Evolutionary conservation across 2,113 vertebrate species (phyloP).

Genomic region (Notothenia rossii): DNA sequence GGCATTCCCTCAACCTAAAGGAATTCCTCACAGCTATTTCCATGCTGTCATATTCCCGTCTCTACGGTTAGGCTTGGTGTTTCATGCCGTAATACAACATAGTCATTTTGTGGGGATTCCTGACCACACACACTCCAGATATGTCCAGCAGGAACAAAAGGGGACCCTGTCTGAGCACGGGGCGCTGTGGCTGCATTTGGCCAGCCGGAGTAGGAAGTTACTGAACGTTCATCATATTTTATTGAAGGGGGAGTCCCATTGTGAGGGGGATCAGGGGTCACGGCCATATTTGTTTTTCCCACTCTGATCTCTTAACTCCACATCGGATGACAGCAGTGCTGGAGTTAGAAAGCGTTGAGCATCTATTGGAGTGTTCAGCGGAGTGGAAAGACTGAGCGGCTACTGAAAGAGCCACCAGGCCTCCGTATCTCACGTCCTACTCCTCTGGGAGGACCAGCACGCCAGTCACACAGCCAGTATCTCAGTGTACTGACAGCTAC

Average conservation of each 20-base stretch:
- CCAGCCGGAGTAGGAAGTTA: conserved; percentile 52
- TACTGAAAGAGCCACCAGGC: not conserved
- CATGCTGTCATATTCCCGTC: conserved; percentile 65
- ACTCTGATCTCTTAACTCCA: conserved; percentile 57
- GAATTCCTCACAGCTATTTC: conserved; percentile 73
- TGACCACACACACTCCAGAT: conserved; percentile 71
- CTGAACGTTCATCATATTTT: conserved; percentile 70
- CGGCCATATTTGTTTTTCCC: conserved; percentile 57
- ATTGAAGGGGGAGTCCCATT: conserved; percentile 60
- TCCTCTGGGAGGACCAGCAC: not conserved
- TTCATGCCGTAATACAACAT: conserved; percentile 69
- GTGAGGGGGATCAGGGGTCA: conserved; percentile 53
- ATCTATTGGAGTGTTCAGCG: conserved; percentile 48
- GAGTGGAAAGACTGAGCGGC: not conserved
- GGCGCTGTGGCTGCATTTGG: conserved; percentile 57
- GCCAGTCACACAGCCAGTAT: conserved; percentile 5
- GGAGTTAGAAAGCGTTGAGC: conserved; percentile 26
- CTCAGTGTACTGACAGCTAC: not conserved
- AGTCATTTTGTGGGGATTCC: conserved; percentile 77
- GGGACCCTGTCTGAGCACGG: conserved; percentile 50
- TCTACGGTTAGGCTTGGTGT: conserved; percentile 62
- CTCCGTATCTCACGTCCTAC: conserved; percentile 4
- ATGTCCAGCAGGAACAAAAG: conserved; percentile 51
- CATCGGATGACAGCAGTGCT: conserved; percentile 30
- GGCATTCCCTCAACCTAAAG: conserved; percentile 66